These are phyloP conservation scores for Morpho deidamia DNA, from an alignment of 2,888 invertebrate genomes.

Conservation along the genomic window DNA sequence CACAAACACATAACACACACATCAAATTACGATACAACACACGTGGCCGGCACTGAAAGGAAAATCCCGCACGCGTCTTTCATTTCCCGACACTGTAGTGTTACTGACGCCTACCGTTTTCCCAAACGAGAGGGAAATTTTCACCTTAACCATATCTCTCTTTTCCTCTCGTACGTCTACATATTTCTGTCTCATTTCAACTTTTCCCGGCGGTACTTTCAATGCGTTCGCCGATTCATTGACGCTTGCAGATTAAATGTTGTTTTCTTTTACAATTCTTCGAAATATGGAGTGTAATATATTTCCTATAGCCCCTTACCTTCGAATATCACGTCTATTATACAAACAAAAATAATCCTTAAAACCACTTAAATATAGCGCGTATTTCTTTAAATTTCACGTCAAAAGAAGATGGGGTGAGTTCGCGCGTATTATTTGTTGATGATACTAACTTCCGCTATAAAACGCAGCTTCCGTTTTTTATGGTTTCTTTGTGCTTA, in stretches of 20 bases:
- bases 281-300: slow-evolving; percentile 26
- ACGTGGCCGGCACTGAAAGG: slow-evolving; percentile 20
- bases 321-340: slow-evolving; percentile 2
- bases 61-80: slow-evolving; percentile 28
- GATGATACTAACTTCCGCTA: slow-evolving; percentile 11
- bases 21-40: slow-evolving; percentile 17
- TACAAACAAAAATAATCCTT: not conserved
- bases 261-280: slow-evolving; percentile 35
- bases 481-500: slow-evolving; percentile 11
- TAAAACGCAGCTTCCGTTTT: slow-evolving; percentile 9
- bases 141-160: slow-evolving; percentile 37
- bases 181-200: slow-evolving; percentile 37
- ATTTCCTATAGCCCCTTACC: slow-evolving; percentile 28
- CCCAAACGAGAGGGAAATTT: slow-evolving; percentile 70
- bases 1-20: slow-evolving; percentile 19
- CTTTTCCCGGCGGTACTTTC: slow-evolving; percentile 45
- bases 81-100: slow-evolving; percentile 39
- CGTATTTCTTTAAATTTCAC: not conserved
- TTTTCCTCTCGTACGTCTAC: slow-evolving; percentile 23
- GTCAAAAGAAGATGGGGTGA: slow-evolving; percentile 1
- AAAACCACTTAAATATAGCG: not conserved
- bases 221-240: slow-evolving; percentile 62
- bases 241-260: slow-evolving; percentile 44
- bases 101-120: slow-evolving; percentile 45
- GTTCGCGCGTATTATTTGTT: slow-evolving; percentile 9